Percentiles rank a stretch among this genome's conserved stretches.
Evolutionary conservation across 2,888 invertebrate species (phyloP).

Genomic region (Rotaria socialis): DNA sequence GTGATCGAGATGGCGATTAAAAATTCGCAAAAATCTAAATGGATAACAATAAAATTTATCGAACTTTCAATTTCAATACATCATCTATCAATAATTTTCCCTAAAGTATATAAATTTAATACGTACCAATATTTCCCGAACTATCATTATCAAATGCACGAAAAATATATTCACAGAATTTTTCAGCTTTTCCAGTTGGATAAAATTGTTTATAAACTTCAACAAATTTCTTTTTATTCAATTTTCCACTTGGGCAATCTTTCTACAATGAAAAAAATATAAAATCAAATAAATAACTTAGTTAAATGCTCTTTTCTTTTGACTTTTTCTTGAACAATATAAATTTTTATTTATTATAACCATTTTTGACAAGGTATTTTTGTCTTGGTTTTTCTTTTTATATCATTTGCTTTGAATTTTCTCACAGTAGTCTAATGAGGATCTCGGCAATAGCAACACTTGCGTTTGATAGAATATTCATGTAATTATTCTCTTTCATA

Average conservation of each 20-base stretch:
- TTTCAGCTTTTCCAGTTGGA: conserved; percentile 46
- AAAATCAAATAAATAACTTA: neutral
- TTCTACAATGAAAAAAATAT: conserved; percentile 38
- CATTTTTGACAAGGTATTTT: too few relatives aligned
- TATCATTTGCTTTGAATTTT: too few relatives aligned
- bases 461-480: too few relatives aligned
- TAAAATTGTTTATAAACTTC: conserved; percentile 47
- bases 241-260: conserved; percentile 46
- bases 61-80: too few relatives aligned
- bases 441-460: too few relatives aligned
- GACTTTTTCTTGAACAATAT: too few relatives aligned
- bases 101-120: too few relatives aligned
- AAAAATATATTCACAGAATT: conserved; percentile 44
- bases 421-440: too few relatives aligned
- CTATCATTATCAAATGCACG: neutral
- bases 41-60: neutral
- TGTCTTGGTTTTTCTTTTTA: too few relatives aligned
- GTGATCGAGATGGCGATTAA: conserved; percentile 9
- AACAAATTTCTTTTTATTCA: conserved; percentile 45
- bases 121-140: neutral
- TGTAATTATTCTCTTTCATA: too few relatives aligned
- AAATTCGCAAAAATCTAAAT: conserved; percentile 32
- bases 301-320: neutral
- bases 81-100: too few relatives aligned
- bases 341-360: too few relatives aligned